Conservation (phyloP, 2,113 vertebrate species). For the Triplophysa siluroides region DNA sequence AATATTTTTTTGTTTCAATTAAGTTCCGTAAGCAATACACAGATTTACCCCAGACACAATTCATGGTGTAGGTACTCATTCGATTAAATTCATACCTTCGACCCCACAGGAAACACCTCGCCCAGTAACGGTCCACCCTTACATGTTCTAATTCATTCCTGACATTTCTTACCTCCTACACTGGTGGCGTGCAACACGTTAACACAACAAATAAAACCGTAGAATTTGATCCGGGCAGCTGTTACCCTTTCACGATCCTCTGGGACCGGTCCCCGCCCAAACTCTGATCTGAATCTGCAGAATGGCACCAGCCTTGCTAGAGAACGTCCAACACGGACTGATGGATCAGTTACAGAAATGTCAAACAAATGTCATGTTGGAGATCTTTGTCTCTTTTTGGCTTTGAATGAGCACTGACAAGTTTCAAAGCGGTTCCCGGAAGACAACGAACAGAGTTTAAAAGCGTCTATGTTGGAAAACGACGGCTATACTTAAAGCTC, state of each 20-base stretch:
- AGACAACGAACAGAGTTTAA: neutral
- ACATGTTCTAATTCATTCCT: slow-evolving; percentile 19
- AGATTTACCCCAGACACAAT: neutral
- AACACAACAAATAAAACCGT: slow-evolving; percentile 15
- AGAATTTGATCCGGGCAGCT: neutral
- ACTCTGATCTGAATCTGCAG: neutral
- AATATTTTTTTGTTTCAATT: neutral
- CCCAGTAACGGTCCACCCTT: slow-evolving; percentile 28
- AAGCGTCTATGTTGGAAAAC: neutral
- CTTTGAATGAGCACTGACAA: slow-evolving; percentile 3
- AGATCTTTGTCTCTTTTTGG: neutral
- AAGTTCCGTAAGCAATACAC: slow-evolving; percentile 8
- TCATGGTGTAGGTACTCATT: neutral
- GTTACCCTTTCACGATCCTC: slow-evolving; percentile 5
- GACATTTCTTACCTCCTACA: slow-evolving; percentile 10
- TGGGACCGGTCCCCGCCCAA: slow-evolving; percentile 15
- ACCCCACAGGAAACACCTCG: neutral
- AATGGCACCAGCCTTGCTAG: neutral
- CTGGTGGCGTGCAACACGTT: neutral
- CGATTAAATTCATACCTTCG: neutral
- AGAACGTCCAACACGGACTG: neutral
- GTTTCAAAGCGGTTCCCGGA: neutral
- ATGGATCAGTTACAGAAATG: neutral
- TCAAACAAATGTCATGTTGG: neutral
- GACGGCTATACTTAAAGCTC: no score